Conservation (phyloP, 1,140 invertebrate species). For the Bombus sylvicola region DNA sequence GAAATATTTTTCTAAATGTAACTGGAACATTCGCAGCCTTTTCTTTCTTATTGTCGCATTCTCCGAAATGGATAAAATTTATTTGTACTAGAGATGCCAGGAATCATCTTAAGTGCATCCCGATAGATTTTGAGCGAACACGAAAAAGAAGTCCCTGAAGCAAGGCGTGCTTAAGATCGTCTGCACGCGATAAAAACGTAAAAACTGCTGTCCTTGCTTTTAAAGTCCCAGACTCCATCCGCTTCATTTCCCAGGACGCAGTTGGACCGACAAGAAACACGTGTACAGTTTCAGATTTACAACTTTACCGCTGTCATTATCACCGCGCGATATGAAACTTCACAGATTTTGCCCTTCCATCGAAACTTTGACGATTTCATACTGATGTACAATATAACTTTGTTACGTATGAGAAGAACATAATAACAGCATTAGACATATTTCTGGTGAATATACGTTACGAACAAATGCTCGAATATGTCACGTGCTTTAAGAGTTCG, state of each 20-base stretch:
- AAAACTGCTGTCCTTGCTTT: constrained; percentile 43
- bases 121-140: constrained; percentile 13
- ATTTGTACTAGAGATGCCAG: neutral
- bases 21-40: neutral
- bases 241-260: constrained; percentile 49
- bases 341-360: neutral
- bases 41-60: too few relatives aligned
- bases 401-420: too few relatives aligned
- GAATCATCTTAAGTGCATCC: neutral
- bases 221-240: constrained; percentile 28
- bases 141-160: neutral
- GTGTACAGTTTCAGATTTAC: constrained; percentile 40
- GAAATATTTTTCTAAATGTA: neutral
- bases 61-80: neutral
- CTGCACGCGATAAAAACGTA: constrained; percentile 49
- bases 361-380: neutral
- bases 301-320: constrained; percentile 9
- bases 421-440: neutral
- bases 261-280: constrained; percentile 6
- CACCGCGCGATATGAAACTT: constrained; percentile 16
- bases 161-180: constrained; percentile 17
- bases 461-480: neutral
- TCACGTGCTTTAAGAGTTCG: neutral
- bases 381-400: neutral
- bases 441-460: neutral